Conservation (phyloP, 2,797 vertebrate genomes). For the Synaphobranchus kaupii region DNA sequence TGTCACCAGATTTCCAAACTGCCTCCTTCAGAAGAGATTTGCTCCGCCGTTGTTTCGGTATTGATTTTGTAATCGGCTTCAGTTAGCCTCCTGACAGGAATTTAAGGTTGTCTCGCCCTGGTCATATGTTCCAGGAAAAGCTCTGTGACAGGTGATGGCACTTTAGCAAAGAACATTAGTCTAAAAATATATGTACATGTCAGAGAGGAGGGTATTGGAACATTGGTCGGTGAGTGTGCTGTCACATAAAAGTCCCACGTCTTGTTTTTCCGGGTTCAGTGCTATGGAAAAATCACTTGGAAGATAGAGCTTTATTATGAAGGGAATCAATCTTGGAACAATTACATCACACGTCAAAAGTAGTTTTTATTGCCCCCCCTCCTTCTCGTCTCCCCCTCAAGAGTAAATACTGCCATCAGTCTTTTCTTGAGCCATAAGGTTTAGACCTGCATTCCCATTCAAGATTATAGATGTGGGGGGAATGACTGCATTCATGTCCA, state of each 20-base stretch:
- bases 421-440: background rate
- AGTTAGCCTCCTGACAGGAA: conserved; percentile 44
- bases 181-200: conserved; percentile 35
- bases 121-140: conserved; percentile 28
- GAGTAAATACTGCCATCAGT: conserved; percentile 18
- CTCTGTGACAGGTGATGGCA: conserved; percentile 31
- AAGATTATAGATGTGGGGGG: conserved; percentile 10
- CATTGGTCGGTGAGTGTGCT: conserved; percentile 12
- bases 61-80: conserved; percentile 43
- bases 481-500: background rate
- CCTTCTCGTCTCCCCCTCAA: background rate
- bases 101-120: conserved; percentile 28
- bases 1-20: background rate
- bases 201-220: conserved; percentile 15
- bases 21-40: background rate
- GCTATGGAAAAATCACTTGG: conserved; percentile 3
- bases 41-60: conserved; percentile 32
- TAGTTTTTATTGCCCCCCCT: background rate
- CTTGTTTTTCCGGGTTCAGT: background rate
- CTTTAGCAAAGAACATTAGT: conserved; percentile 35
- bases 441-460: background rate
- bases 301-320: conserved; percentile 20
- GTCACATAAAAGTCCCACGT: conserved; percentile 1
- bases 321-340: background rate
- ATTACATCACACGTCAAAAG: conserved; percentile 22